Base-by-base conservation (phyloP, 1,140 invertebrate genomes). In the Euura saliciscinereae region DNA sequence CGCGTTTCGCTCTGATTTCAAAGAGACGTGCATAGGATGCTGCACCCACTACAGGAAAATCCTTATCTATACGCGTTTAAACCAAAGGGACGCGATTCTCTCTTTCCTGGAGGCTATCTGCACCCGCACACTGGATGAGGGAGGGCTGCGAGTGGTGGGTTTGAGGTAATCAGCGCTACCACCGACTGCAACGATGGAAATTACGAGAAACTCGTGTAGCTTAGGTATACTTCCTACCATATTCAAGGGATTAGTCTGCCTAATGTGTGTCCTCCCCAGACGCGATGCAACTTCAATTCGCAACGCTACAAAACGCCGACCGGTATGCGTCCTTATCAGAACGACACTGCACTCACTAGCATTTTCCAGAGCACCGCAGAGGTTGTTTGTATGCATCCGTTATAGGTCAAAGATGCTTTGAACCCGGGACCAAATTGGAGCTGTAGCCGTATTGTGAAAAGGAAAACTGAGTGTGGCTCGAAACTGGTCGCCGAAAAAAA, bases 181-280 rank as follows among this genome's bases (percentile, higher is more conserved):
- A 68, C 74, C 73, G 71, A 71, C 74, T 71, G 71, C 44, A 72
- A 73, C 71, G 74, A 77, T 74, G 76, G 69, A 77, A 75, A 77
- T 77, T 75, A 71, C 71, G 74, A 71, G 76, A 77, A 76, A 76
- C 72, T 76, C 69, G 76, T 69, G 69, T 70, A 51, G 71, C 46
- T 66, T 28, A n/a, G n/a, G n/a, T n/a, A 28, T 28, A 28, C 28
- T 28, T 28, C 28, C 28, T 28, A 28, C 72, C 74, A 74, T 77
- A 76, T 74, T 44, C 51, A 44, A 66, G 73, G 74, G 72, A 77
- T 77, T 77, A 77, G 76, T 74, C 72, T 67, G 76, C 76, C 75
- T 77, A 77, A 76, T 73, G 76, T 70, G 71, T 46, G 72, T 69
- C 64, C 66, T 70, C 66, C 71, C 28, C 28, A 28, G 28, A 28